Conservation (phyloP, 2,888 invertebrate species). For the Lasioglossum lativentre region DNA sequence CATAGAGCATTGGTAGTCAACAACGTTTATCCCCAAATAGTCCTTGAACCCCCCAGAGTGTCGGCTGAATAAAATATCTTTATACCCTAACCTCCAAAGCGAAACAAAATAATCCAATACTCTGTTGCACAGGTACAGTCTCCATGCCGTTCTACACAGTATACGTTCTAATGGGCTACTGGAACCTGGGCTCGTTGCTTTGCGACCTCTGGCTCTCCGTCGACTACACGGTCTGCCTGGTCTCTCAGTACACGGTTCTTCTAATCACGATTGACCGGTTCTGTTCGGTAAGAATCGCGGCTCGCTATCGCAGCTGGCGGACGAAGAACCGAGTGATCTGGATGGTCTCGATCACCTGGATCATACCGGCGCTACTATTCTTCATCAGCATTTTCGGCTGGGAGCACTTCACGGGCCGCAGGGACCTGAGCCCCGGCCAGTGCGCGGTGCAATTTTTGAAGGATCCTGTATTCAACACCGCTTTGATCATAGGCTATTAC, state of each 20-base stretch:
- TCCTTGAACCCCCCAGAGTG: too few species aligned
- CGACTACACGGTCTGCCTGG: constrained; percentile 99
- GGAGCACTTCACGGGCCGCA: constrained; percentile 98
- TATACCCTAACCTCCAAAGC: background rate
- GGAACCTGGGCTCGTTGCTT: constrained; percentile 97
- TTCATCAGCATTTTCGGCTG: constrained; percentile 99
- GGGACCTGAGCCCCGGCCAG: constrained; percentile 94
- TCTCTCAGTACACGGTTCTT: constrained; percentile 99
- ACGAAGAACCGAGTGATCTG: constrained; percentile 96
- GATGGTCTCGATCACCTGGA: constrained; percentile 99
- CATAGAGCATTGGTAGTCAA: too few species aligned
- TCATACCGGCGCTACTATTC: constrained; percentile 97
- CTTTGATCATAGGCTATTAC: constrained; percentile 98
- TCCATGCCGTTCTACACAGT: constrained; percentile 99
- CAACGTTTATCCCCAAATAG: too few species aligned
- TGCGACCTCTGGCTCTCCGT: constrained; percentile 99
- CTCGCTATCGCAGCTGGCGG: constrained; percentile 98
- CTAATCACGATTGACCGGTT: constrained; percentile 99
- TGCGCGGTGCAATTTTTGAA: constrained; percentile 99
- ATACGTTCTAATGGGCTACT: constrained; percentile 97
- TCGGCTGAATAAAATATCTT: too few species aligned
- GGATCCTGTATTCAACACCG: constrained; percentile 98
- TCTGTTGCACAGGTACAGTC: constrained; percentile 90
- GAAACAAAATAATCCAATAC: background rate
- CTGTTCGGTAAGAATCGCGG: constrained; percentile 99